A percentile compares a stretch with the other conserved stretches of the same genome.
phyloP scores from a whole-genome alignment of 2,888 invertebrate species.

The Clistopyga incitator region DNA sequence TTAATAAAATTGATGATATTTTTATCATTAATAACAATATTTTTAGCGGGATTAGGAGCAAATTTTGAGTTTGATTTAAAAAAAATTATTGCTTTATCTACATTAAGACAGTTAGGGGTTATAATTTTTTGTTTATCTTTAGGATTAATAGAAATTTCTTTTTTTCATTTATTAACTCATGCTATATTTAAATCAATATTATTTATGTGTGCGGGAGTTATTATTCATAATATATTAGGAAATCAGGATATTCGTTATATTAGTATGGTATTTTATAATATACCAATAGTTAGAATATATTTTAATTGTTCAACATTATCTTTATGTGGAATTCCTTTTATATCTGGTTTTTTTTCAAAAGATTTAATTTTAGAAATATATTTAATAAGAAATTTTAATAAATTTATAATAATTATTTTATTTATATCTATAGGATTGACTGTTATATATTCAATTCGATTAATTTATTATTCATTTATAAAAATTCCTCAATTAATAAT shows the following conservation, averaged over 20 bases:
- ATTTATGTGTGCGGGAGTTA: constrained; percentile 89
- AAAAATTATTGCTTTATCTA: constrained; percentile 92
- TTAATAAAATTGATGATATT: constrained; percentile 53
- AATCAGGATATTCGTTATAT: constrained; percentile 89
- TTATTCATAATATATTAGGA: constrained; percentile 88
- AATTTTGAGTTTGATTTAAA: constrained; percentile 90
- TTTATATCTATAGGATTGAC: constrained; percentile 82
- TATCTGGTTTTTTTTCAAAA: constrained; percentile 87
- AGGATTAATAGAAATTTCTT: constrained; percentile 86
- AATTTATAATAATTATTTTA: constrained; percentile 85
- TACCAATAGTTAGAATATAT: constrained; percentile 86
- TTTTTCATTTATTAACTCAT: constrained; percentile 91
- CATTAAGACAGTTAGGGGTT: constrained; percentile 90
- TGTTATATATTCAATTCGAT: constrained; percentile 86
- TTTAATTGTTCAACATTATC: constrained; percentile 87
- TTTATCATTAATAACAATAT: constrained; percentile 86
- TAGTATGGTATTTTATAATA: constrained; percentile 84
- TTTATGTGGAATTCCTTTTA: constrained; percentile 88
- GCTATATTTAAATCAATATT: constrained; percentile 91
- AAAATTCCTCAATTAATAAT: constrained; percentile 84
- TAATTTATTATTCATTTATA: constrained; percentile 86
- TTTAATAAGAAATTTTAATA: constrained; percentile 85
- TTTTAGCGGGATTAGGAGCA: constrained; percentile 87
- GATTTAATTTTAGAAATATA: constrained; percentile 86
- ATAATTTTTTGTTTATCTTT: constrained; percentile 89